Conservation (phyloP, 1,140 invertebrate species). For the Monomorium pharaonis region DNA sequence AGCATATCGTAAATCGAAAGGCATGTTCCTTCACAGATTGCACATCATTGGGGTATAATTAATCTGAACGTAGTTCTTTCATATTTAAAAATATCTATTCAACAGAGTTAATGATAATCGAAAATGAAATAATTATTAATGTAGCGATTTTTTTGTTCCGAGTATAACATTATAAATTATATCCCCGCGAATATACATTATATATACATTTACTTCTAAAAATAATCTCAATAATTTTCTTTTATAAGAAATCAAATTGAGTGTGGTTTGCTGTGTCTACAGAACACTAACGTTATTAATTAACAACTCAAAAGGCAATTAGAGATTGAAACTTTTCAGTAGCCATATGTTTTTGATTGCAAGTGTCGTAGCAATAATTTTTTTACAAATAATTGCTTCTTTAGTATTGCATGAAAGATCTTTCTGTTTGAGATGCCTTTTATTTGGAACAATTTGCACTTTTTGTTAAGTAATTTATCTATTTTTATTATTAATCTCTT, state of each 20-base stretch:
- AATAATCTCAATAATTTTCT: conserved; percentile 18
- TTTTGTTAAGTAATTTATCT: conserved; percentile 16
- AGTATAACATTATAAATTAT: conserved; percentile 6
- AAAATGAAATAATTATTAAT: conserved; percentile 21
- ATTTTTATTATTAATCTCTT: background rate
- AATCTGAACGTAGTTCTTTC: conserved; percentile 5
- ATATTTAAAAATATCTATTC: background rate
- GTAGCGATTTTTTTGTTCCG: background rate
- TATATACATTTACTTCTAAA: background rate
- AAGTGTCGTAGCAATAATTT: conserved; percentile 52
- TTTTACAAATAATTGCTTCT: conserved; percentile 36
- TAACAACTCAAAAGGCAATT: conserved; percentile 37
- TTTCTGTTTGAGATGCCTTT: conserved; percentile 44
- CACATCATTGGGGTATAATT: conserved; percentile 62
- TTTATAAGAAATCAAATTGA: conserved; percentile 63
- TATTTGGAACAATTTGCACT: conserved; percentile 20
- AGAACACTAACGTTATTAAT: conserved; percentile 49
- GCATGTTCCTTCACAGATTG: conserved; percentile 70
- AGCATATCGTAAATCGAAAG: conserved; percentile 47
- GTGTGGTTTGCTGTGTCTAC: conserved; percentile 84
- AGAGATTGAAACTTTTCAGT: conserved; percentile 53
- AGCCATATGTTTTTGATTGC: conserved; percentile 64
- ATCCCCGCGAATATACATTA: background rate
- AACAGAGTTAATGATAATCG: background rate
- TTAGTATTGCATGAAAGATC: conserved; percentile 66